Percentiles rank a stretch among this genome's conserved stretches.
Conservation (phyloP, 2,888 invertebrate species). For the Arctia plantaginis region DNA sequence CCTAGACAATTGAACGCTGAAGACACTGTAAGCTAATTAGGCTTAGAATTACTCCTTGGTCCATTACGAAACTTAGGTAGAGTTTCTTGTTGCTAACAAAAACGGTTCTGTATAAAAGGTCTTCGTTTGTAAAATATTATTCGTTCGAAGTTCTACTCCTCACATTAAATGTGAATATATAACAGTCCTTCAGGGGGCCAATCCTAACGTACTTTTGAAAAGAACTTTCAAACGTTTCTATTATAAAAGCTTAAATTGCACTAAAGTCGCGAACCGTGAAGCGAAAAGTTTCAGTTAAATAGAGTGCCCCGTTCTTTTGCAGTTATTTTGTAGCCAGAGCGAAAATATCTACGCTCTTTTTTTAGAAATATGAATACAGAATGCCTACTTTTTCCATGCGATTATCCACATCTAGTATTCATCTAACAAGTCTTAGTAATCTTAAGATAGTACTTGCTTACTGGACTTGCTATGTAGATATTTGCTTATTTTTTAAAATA, state of each 20-base stretch:
- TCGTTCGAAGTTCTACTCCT: constrained; percentile 17
- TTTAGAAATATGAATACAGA: constrained; percentile 24
- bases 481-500: not conserved
- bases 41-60: constrained; percentile 25
- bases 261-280: constrained; percentile 67
- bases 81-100: constrained; percentile 22
- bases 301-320: constrained; percentile 55
- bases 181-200: constrained; percentile 33
- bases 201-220: constrained; percentile 36
- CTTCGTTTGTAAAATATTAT: constrained; percentile 16
- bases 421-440: not conserved
- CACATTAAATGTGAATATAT: constrained; percentile 35
- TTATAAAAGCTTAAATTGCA: constrained; percentile 72
- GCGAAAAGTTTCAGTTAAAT: constrained; percentile 68
- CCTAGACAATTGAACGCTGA: constrained; percentile 29
- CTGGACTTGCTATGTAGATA: constrained; percentile 17
- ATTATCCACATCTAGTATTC: not conserved
- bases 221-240: constrained; percentile 54
- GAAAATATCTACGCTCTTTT: constrained; percentile 25
- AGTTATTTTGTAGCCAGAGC: constrained; percentile 39
- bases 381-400: constrained; percentile 17
- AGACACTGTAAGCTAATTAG: constrained; percentile 28
- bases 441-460: not conserved
- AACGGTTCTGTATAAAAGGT: constrained; percentile 14
- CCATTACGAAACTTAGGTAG: constrained; percentile 16